Conservation (phyloP, 2,888 invertebrate genomes). For the Lasioglossum figueresi region DNA sequence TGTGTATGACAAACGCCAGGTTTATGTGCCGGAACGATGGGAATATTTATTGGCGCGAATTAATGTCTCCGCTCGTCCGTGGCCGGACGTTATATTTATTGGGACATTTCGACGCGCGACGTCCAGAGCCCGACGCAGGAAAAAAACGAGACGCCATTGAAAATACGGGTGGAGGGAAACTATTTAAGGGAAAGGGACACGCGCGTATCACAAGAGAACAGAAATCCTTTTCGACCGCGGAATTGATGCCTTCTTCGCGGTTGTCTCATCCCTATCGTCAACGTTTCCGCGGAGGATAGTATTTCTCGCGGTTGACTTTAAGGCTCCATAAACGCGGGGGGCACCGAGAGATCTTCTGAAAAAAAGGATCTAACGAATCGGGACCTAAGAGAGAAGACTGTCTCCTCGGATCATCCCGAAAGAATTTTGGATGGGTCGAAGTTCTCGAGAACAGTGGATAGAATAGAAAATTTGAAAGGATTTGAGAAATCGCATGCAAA, state of each 20-base stretch:
- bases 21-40: conserved; percentile 79
- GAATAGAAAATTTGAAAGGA: neutral
- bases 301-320: conserved; percentile 9
- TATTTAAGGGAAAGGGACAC: conserved; percentile 38
- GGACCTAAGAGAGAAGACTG: neutral
- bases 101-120: conserved; percentile 60
- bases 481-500: conserved; percentile 26
- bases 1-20: conserved; percentile 81
- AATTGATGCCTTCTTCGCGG: conserved; percentile 31
- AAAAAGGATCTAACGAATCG: conserved; percentile 3
- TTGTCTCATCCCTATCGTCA: conserved; percentile 20
- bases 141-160: conserved; percentile 40
- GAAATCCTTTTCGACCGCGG: conserved; percentile 24
- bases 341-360: neutral
- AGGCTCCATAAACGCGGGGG: conserved; percentile 1
- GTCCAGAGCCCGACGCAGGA: conserved; percentile 9
- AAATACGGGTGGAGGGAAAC: neutral
- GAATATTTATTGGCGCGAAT: conserved; percentile 82
- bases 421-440: neutral
- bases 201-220: neutral
- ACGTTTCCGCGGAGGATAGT: neutral
- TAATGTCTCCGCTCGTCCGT: conserved; percentile 76
- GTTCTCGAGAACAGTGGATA: neutral
- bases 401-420: neutral
- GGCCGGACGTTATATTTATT: conserved; percentile 68